These are phyloP conservation scores for Temnothorax rugatulus DNA, from an alignment of 2,888 invertebrate species.

Conservation along the genomic window DNA sequence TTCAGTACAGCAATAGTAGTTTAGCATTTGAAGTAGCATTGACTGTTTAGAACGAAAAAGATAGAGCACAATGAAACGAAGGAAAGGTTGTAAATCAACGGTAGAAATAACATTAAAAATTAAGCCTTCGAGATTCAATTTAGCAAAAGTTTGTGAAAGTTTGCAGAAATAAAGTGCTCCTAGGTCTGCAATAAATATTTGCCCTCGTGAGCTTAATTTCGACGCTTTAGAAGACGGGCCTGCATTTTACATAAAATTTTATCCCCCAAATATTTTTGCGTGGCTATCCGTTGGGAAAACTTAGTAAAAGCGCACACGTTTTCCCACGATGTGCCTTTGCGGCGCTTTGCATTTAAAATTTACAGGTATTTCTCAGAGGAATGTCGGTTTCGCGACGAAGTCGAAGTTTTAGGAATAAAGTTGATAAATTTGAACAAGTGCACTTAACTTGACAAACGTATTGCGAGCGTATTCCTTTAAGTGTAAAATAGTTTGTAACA, in stretches of 20 bases:
- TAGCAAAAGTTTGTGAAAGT: slow-evolving; percentile 14
- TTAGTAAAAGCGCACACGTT: slow-evolving; percentile 32
- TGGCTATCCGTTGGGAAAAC: slow-evolving; percentile 41
- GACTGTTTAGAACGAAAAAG: background rate
- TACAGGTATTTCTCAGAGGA: slow-evolving; percentile 23
- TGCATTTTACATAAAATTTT: slow-evolving; percentile 52
- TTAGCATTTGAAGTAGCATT: background rate
- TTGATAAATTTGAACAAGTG: slow-evolving; percentile 34
- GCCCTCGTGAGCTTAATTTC: slow-evolving; percentile 28
- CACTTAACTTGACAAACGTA: slow-evolving; percentile 10
- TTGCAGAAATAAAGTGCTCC: background rate
- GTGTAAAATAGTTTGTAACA: slow-evolving; percentile 28
- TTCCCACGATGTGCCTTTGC: slow-evolving; percentile 26
- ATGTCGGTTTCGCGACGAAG: slow-evolving; percentile 11
- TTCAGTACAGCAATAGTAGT: background rate
- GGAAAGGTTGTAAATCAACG: background rate
- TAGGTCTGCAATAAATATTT: slow-evolving; percentile 42
- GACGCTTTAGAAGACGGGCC: slow-evolving; percentile 3
- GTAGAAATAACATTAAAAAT: slow-evolving; percentile 32
- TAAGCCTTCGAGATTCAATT: slow-evolving; percentile 22
- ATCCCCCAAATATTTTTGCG: slow-evolving; percentile 38
- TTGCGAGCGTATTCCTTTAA: background rate
- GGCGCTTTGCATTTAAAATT: slow-evolving; percentile 45
- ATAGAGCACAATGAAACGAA: background rate
- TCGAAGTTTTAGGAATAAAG: slow-evolving; percentile 37